Evolutionary conservation across 1,140 invertebrate genomes (phyloP), one percentile per base, ranked within the genome.

Genomic region (Drosophila bipectinata): DNA sequence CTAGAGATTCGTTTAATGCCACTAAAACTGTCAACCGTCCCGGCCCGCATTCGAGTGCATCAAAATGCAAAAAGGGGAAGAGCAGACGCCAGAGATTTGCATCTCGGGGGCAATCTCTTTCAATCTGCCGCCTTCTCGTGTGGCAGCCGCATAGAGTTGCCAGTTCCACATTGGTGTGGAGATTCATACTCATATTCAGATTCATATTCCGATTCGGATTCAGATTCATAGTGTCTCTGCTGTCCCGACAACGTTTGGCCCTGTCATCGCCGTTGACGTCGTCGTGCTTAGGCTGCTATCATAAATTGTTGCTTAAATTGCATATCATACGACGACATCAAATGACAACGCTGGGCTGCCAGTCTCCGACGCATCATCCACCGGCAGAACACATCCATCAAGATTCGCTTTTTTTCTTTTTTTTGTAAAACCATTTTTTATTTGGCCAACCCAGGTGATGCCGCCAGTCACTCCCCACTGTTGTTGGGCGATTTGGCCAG

Each of bases 301-400:
- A 80, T 81, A 81, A 81, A 81, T 81, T 81, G 72, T 80, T 76
- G 66, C 72, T 81, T 60, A 81, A 81, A 77, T 80, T 80, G 77
- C 77, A 80, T 80, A 81, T 81, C 79, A 77, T 77, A 72, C 63
- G 63, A 30, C 48, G 66, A 69, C 72, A 77, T 80, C 78, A 79
- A 72, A 76, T 67, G 72, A 58, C 77, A 69, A 53, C 55, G 44
- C 39, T 57, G 59, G 54, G 59, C 59, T 54, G 34, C 34, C 34
- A 37, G 34, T 37, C 10, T 10, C 12, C 34, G 12, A 37, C 37
- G 8, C 52, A 44, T 44, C 41, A n/a, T 28, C 34, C 53, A 54
- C 12, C 26, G 4, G 56, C 21, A 28, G 26, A 39, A 24, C 45
- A 48, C 32, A 69, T 69, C 44, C 63, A 68, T 69, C 49, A 69